Evolutionary conservation across 2,113 vertebrate species (phyloP), one percentile per base, ranked within the genome.

Genomic region (Lethenteron reissneri): DNA sequence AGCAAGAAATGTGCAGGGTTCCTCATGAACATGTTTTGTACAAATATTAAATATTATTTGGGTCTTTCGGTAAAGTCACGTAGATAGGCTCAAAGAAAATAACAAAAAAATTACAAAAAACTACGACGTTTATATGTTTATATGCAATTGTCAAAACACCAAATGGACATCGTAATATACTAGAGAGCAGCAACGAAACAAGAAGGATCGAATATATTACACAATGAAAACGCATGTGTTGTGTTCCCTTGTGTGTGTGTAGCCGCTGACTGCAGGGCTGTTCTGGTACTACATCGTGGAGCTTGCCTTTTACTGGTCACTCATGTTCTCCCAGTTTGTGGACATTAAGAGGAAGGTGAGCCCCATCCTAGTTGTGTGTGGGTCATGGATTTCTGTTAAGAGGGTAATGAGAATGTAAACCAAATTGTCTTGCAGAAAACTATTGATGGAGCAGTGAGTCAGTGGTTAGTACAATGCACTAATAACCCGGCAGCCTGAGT

Each of bases 271-370:
- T 60, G 82, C 87, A 77, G 92, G 96, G 75, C 79, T 95, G 78
- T 90, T 97, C 80, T 97, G 92, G 77, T 99, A 95, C 81, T 99
- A 97, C 72, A 81, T 95, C 62, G 79, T 94, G 81, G 86, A 99
- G 81, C 81, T 99, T 76, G 92, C 94, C 0, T 95, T 88, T 84
- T 99, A 97, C 81, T 85, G 91, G 82, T 97, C 94, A 74, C 80
- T 97, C 79, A 84, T 92, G 82, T 90, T 99, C 81, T 92, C 90
- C 76, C 92, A 96, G 78, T 95, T 99, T 80, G 90, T 85, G 77
- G 94, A 97, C 71, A 89, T 99, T 84, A 95, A 83, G 82, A 89
- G 94, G 82, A 99, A 99, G 94, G 94, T 99, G 88, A 83, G 85
- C 25, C 64, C 41, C 41, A 41, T 41, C 11, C 14, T 14, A 41